A percentile compares a stretch with the other conserved stretches of the same genome.
phyloP scores from a whole-genome alignment of 2,113 vertebrate genomes.

The Lophius piscatorius region DNA sequence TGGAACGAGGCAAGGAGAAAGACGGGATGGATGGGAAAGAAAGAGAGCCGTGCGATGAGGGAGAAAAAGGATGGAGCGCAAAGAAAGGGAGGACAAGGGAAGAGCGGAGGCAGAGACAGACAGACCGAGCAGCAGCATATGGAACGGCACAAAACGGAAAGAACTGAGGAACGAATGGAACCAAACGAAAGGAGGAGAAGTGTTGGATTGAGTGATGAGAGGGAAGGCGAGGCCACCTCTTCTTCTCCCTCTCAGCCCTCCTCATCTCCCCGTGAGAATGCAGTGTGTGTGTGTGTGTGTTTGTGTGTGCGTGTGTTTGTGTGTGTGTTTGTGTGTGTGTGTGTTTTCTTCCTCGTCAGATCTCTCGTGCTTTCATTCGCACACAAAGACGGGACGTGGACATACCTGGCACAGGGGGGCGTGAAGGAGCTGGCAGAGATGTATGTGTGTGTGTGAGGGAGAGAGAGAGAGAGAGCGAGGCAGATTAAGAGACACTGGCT shows the following conservation, averaged over 20 bases:
- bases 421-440: slow-evolving; percentile 74
- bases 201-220: slow-evolving; percentile 75
- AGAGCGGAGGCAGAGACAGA: slow-evolving; percentile 42
- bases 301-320: slow-evolving; percentile 47
- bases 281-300: not conserved
- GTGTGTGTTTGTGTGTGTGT: slow-evolving; percentile 40
- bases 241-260: slow-evolving; percentile 56
- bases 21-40: slow-evolving; percentile 72
- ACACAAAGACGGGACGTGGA: slow-evolving; percentile 68
- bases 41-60: slow-evolving; percentile 58
- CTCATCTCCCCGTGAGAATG: slow-evolving; percentile 63
- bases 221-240: slow-evolving; percentile 64
- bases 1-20: slow-evolving; percentile 60
- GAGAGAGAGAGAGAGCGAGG: slow-evolving; percentile 39
- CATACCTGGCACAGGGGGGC: slow-evolving; percentile 69
- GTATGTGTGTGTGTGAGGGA: slow-evolving; percentile 39
- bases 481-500: slow-evolving; percentile 23
- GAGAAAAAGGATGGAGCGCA: slow-evolving; percentile 72
- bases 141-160: slow-evolving; percentile 71
- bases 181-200: slow-evolving; percentile 77
- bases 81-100: slow-evolving; percentile 70
- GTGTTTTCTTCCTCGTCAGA: slow-evolving; percentile 71
- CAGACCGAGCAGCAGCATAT: slow-evolving; percentile 48
- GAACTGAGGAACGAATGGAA: slow-evolving; percentile 74
- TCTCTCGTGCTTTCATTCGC: slow-evolving; percentile 69